Percentiles rank a stretch among this genome's conserved stretches.
Conservation (phyloP, 1,140 invertebrate genomes). For the Drosophila pallidifrons region DNA sequence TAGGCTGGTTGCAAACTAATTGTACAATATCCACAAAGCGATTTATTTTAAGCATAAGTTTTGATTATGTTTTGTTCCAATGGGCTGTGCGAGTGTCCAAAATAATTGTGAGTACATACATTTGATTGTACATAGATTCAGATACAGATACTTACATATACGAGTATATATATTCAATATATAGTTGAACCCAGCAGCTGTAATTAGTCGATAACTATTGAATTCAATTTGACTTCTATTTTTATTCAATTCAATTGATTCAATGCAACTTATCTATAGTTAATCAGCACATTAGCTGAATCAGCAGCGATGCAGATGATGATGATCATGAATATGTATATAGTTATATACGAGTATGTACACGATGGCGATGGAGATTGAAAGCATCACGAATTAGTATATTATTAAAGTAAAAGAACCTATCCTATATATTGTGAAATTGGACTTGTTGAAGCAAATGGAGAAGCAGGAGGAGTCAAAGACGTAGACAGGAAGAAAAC, state of each 20-base stretch:
- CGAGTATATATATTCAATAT: conserved; percentile 9
- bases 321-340: conserved; percentile 25
- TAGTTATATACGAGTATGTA: conserved; percentile 26
- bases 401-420: conserved; percentile 4
- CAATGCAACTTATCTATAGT: conserved; percentile 2
- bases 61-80: conserved; percentile 57
- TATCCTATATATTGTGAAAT: conserved; percentile 24
- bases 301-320: conserved; percentile 1
- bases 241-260: conserved; percentile 10
- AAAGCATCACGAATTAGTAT: conserved; percentile 36
- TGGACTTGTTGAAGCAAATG: conserved; percentile 19
- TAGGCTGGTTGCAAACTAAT: conserved; percentile 22
- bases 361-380: conserved; percentile 11
- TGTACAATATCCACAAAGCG: conserved; percentile 22
- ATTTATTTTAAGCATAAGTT: conserved; percentile 21
- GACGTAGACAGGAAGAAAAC: conserved; percentile 30
- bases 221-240: conserved; percentile 8
- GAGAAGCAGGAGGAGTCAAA: conserved; percentile 7
- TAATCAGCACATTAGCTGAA: neutral
- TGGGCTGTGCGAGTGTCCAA: conserved; percentile 76
- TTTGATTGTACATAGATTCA: conserved; percentile 21
- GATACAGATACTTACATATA: conserved; percentile 5
- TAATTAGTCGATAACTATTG: conserved; percentile 12
- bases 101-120: conserved; percentile 47
- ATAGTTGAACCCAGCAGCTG: conserved; percentile 11